These are phyloP conservation scores for Volucella inflata DNA, from an alignment of 2,888 invertebrate genomes.

Conservation along the genomic window DNA sequence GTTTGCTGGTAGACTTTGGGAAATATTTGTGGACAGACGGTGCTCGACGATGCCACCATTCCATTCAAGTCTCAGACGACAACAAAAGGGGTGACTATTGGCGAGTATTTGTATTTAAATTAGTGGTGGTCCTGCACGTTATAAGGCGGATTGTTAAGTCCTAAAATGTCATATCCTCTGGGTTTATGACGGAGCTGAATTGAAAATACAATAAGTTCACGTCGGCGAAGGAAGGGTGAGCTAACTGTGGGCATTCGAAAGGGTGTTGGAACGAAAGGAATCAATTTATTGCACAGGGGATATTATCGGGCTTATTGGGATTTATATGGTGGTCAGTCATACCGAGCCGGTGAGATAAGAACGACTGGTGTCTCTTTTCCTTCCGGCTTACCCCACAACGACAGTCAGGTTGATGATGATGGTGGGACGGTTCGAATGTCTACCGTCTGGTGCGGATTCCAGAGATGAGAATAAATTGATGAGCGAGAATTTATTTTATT, in stretches of 20 bases:
- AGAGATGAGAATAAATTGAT: conserved; percentile 36
- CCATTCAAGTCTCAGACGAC: conserved; percentile 12
- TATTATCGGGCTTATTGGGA: conserved; percentile 72
- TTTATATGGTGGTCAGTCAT: conserved; percentile 70
- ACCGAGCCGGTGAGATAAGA: conserved; percentile 63
- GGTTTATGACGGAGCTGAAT: conserved; percentile 75
- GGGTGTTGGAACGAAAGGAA: conserved; percentile 65
- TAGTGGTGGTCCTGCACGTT: conserved; percentile 5
- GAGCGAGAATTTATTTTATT: conserved; percentile 41
- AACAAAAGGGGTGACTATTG: conserved; percentile 34
- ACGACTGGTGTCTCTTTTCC: conserved; percentile 11
- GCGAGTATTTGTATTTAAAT: conserved; percentile 73
- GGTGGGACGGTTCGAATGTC: not conserved
- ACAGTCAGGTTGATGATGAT: not conserved
- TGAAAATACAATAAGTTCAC: conserved; percentile 71
- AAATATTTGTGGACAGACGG: too few species aligned
- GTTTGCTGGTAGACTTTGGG: not conserved
- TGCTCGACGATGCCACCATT: not conserved
- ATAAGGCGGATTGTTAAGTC: conserved; percentile 53
- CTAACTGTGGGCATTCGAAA: conserved; percentile 6
- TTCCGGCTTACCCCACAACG: conserved; percentile 5
- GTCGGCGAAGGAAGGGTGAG: not conserved
- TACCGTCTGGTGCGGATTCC: conserved; percentile 26
- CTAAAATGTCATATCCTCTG: conserved; percentile 75
- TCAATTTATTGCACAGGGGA: conserved; percentile 68